These are phyloP conservation scores for Fundulus diaphanus DNA, from an alignment of 2,797 vertebrate species.

Conservation along the genomic window DNA sequence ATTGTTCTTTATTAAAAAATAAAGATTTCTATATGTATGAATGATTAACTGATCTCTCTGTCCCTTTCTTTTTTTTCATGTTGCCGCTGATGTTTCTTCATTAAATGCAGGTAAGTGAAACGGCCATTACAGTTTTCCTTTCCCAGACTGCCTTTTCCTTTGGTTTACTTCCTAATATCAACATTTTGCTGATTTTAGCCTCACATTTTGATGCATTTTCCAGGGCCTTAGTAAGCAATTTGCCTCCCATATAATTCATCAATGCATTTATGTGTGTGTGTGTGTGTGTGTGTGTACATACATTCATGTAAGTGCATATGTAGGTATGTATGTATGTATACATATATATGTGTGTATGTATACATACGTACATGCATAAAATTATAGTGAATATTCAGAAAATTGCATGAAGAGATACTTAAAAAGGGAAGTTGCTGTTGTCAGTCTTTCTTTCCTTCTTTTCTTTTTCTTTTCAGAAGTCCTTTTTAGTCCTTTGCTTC, in stretches of 20 bases:
- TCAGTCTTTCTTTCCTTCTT: neutral
- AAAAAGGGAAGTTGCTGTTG: conserved; percentile 35
- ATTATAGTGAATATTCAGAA: conserved; percentile 12
- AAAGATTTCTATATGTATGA: neutral
- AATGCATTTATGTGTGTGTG: neutral
- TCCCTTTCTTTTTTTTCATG: conserved; percentile 30
- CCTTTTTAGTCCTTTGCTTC: conserved; percentile 2
- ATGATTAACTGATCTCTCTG: conserved; percentile 19
- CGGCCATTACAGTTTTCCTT: neutral
- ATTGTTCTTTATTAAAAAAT: conserved; percentile 7
- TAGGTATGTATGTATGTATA: too few species aligned
- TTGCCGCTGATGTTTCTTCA: conserved; percentile 28
- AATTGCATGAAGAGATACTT: conserved; percentile 15
- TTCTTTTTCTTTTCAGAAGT: neutral
- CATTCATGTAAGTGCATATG: too few species aligned
- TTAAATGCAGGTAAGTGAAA: conserved; percentile 59
- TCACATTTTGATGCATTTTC: conserved; percentile 15
- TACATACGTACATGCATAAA: too few species aligned
- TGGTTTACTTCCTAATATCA: conserved; percentile 10
- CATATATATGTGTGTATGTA: too few species aligned
- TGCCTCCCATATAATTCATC: neutral
- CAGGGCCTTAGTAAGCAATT: neutral
- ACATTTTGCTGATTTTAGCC: conserved; percentile 17
- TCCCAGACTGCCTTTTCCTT: neutral
- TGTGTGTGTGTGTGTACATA: too few species aligned